Base-by-base conservation (phyloP, 2,797 vertebrate species). In the Gallinago solitaria region DNA sequence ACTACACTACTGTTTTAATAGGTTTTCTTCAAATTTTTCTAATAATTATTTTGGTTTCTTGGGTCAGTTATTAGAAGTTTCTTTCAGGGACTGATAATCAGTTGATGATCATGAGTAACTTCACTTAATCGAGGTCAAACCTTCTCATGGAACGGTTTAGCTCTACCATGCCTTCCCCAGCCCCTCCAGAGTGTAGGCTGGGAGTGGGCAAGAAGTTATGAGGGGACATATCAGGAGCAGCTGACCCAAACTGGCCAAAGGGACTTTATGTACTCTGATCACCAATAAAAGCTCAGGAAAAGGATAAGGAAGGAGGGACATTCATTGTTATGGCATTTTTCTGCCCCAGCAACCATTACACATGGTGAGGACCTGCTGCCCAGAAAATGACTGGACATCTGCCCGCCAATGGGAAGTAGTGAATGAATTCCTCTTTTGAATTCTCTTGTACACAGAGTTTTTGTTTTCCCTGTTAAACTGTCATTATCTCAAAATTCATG, bases 171-270 rank as follows among this genome's bases (percentile, higher is more conserved):
- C 6, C 30, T 20, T 70, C 33, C 20, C 41, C 39, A 59, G 3
- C 1, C 2, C 9, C 5, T 5, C 5, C 18, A 16, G 20, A 1
- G 3, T 39, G 16, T 27, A 50, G 35, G 17, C 14, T 79, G 13
- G 45, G 54, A 60, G 23, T 57, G 32, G 17, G 25, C 25, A 30
- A 64, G 25, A 18, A 50, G 3, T 80, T 80, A 27, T 35, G 32
- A 64, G 14, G 17, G 9, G 21, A 21, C 9, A 32, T 32, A 41
- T 24, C 20, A 56, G 24, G 30, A 13, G 23, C 24, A 57, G 33
- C 35, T 71, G 59, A 35, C 12, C 24, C 41, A 64, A 25, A 57
- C 9, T 30, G 25, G 17, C 17, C 43, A 79, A 50, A 57, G 27
- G 15, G 18, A n/a, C 15, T 51, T 48, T 59, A 23, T 6, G 24